These are phyloP conservation scores for Ginglymostoma cirratum DNA, from an alignment of 2,113 vertebrate genomes.

Conservation along the genomic window DNA sequence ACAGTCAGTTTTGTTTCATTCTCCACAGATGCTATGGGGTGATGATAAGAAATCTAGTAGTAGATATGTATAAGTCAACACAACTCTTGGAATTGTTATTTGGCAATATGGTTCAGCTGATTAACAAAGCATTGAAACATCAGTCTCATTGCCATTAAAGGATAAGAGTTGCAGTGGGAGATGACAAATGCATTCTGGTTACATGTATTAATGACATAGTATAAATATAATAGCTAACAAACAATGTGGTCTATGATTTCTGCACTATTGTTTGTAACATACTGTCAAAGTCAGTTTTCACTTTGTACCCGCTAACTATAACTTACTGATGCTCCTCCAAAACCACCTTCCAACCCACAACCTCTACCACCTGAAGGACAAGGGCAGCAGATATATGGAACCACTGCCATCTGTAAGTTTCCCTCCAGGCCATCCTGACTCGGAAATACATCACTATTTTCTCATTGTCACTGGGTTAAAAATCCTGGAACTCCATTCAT, in stretches of 20 bases:
- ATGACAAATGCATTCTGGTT: not conserved
- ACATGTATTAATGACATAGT: not conserved
- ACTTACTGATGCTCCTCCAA: not conserved
- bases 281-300: not conserved
- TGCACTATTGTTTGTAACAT: not conserved
- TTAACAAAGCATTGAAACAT: not conserved
- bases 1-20: too few species aligned
- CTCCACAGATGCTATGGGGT: not conserved
- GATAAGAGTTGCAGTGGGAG: not conserved
- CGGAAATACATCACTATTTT: not conserved
- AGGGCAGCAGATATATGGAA: not conserved
- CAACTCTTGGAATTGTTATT: not conserved
- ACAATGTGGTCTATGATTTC: not conserved
- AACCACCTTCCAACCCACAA: not conserved
- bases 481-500: not conserved
- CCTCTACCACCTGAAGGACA: not conserved
- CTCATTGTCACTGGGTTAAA: not conserved
- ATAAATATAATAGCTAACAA: too few species aligned
- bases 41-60: not conserved
- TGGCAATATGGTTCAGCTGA: not conserved
- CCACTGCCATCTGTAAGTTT: not conserved
- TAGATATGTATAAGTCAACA: not conserved
- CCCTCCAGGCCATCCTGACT: not conserved
- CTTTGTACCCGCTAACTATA: too few species aligned
- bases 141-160: not conserved